These are phyloP conservation scores for Nylanderia fulva DNA, from an alignment of 1,140 invertebrate genomes.

Conservation along the genomic window DNA sequence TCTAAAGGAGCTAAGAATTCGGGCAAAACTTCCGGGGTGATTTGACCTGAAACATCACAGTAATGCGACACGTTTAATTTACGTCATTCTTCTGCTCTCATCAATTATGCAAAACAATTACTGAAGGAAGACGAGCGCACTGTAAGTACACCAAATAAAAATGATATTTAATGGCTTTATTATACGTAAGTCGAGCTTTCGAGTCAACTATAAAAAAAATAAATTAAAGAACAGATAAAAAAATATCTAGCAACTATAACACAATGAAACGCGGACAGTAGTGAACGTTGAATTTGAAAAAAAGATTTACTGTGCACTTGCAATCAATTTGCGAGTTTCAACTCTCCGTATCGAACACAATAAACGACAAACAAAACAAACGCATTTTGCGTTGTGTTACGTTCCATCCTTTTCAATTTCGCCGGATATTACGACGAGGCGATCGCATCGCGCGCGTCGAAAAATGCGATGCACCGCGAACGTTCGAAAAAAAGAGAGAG, in stretches of 20 bases:
- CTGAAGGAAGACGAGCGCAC: background rate
- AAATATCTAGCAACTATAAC: background rate
- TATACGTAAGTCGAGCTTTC: background rate
- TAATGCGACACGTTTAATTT: background rate
- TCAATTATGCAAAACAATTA: background rate
- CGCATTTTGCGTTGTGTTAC: slow-evolving; percentile 6
- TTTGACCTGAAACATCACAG: slow-evolving; percentile 80
- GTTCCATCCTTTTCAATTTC: slow-evolving; percentile 49
- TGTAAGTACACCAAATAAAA: background rate
- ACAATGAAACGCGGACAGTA: background rate
- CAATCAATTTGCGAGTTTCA: slow-evolving; percentile 18
- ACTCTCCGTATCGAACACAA: slow-evolving; percentile 11
- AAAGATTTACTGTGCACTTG: slow-evolving; percentile 27
- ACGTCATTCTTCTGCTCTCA: background rate
- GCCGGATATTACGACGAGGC: slow-evolving; percentile 42
- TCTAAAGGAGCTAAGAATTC: slow-evolving; percentile 94
- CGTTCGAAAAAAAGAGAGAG: slow-evolving; percentile 19
- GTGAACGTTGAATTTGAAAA: background rate
- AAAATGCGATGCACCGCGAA: slow-evolving; percentile 43
- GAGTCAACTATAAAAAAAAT: background rate
- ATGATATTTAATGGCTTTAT: background rate
- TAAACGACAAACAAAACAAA: slow-evolving; percentile 52
- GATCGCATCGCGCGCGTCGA: slow-evolving; percentile 46
- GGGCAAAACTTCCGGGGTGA: slow-evolving; percentile 87
- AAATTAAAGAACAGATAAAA: background rate